Conservation (phyloP, 2,113 vertebrate genomes). For the Nannobrachium achirus region DNA sequence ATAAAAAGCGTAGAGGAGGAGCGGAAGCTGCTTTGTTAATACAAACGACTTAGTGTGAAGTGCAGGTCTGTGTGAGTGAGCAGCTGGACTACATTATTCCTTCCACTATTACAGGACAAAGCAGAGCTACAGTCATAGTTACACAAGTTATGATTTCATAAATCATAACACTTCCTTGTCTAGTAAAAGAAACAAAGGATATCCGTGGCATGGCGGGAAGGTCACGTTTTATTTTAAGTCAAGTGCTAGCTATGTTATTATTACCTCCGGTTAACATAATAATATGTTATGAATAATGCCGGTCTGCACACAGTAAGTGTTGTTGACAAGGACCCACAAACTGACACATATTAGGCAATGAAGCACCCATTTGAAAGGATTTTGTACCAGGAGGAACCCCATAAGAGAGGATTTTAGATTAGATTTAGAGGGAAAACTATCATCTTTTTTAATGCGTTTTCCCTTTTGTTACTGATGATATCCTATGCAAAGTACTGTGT, state of each 20-base stretch:
- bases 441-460: too few relatives aligned
- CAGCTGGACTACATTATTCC: slow-evolving; percentile 1
- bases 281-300: too few relatives aligned
- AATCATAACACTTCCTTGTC: slow-evolving; percentile 33
- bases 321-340: too few relatives aligned
- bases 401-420: too few relatives aligned
- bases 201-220: not conserved
- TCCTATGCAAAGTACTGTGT: too few relatives aligned
- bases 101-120: not conserved
- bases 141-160: slow-evolving; percentile 21
- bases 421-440: too few relatives aligned
- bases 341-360: too few relatives aligned
- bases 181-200: not conserved
- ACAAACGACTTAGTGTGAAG: slow-evolving; percentile 7
- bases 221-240: not conserved
- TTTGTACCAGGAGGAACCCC: too few relatives aligned
- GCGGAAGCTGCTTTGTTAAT: not conserved
- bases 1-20: not conserved
- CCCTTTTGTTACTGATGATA: too few relatives aligned
- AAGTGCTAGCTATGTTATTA: not conserved
- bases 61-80: not conserved
- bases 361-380: too few relatives aligned
- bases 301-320: too few relatives aligned
- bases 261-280: too few relatives aligned
- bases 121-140: not conserved